These are phyloP conservation scores for Platycercus adscitus DNA, from an alignment of 2,113 vertebrate species.

Conservation along the genomic window DNA sequence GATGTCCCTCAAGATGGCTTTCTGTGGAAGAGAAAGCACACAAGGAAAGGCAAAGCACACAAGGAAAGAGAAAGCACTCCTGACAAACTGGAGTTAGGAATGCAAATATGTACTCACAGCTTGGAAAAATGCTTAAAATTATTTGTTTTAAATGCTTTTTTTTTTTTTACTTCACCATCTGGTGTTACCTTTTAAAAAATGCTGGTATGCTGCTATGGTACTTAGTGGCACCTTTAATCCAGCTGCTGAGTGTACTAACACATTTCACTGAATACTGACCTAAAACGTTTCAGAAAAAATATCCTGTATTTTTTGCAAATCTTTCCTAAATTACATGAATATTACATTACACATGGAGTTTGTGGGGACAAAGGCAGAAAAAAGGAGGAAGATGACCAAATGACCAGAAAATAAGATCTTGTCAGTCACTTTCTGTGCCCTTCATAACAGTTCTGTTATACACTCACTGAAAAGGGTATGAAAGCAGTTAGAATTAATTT, in stretches of 20 bases:
- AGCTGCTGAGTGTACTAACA: neutral
- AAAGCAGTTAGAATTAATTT: neutral
- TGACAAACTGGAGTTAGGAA: neutral
- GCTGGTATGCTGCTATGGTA: neutral
- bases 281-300: neutral
- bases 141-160: neutral
- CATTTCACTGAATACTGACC: neutral
- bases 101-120: neutral
- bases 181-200: neutral
- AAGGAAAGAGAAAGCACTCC: neutral
- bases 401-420: neutral
- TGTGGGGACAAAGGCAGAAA: neutral
- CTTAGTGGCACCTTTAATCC: neutral
- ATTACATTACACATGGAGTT: fast-evolving
- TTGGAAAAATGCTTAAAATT: neutral
- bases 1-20: neutral
- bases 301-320: neutral
- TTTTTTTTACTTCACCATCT: neutral
- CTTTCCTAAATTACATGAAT: neutral
- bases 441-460: neutral
- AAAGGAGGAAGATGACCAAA: neutral
- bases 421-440: neutral
- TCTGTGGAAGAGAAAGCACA: neutral
- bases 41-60: neutral
- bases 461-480: neutral